Evolutionary conservation across 2,797 vertebrate genomes (phyloP).

Genomic region (Poecile montanus): DNA sequence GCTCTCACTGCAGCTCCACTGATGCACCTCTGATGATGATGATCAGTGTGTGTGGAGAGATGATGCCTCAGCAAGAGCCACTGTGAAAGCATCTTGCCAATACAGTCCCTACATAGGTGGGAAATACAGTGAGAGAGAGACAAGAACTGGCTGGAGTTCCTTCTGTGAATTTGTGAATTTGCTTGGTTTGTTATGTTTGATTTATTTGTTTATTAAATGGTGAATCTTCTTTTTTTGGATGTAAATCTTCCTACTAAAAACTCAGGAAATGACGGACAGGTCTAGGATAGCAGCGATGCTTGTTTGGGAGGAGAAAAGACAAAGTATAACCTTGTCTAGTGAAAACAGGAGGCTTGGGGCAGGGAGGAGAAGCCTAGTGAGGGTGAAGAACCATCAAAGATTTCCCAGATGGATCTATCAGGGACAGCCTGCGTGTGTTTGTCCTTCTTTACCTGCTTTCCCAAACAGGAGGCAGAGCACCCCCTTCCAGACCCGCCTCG

Average conservation of each 20-base stretch:
- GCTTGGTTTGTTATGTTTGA: neutral
- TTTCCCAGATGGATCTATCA: neutral
- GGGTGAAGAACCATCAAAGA: neutral
- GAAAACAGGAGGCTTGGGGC: neutral
- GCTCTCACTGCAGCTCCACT: neutral
- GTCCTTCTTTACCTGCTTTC: neutral
- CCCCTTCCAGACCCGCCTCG: rapidly evolving
- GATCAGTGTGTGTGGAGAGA: neutral
- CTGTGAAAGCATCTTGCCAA: neutral
- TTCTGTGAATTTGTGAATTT: neutral
- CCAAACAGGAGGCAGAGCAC: neutral
- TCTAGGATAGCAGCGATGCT: neutral
- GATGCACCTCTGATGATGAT: neutral
- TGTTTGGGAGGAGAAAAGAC: neutral
- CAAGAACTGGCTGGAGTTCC: neutral
- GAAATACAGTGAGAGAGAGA: neutral
- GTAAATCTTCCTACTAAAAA: neutral
- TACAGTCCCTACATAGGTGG: neutral
- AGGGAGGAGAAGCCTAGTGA: neutral
- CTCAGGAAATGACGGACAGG: neutral
- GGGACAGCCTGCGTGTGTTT: neutral
- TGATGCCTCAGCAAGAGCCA: neutral
- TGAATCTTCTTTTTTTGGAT: neutral
- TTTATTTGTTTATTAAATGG: neutral
- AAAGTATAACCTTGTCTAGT: neutral